Evolutionary conservation across 2,888 invertebrate species (phyloP).

Genomic region (Rapana venosa): DNA sequence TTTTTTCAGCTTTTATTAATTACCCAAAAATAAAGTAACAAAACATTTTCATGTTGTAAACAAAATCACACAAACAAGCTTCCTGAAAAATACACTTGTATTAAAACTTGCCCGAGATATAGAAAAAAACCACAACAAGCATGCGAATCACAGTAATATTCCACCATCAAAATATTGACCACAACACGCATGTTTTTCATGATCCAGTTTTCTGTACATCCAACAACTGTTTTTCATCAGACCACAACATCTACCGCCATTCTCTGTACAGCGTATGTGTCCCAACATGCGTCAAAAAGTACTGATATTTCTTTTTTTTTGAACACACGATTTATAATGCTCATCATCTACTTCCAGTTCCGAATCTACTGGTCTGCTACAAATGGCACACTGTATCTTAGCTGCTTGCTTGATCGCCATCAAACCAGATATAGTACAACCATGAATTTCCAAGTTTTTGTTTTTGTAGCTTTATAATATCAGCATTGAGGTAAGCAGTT

Average conservation of each 20-base stretch:
- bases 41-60: neutral
- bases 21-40: constrained; percentile 18
- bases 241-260: too few relatives aligned
- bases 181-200: constrained; percentile 12
- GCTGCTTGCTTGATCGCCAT: too few relatives aligned
- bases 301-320: too few relatives aligned
- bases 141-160: constrained; percentile 24
- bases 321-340: too few relatives aligned
- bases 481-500: too few relatives aligned
- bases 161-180: neutral
- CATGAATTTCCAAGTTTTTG: too few relatives aligned
- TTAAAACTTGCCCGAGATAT: neutral
- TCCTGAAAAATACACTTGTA: neutral
- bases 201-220: neutral
- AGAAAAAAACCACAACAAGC: constrained; percentile 6
- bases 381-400: too few relatives aligned
- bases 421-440: too few relatives aligned
- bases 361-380: too few relatives aligned
- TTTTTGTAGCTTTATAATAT: too few relatives aligned
- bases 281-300: neutral
- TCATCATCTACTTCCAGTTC: too few relatives aligned
- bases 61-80: neutral
- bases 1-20: neutral
- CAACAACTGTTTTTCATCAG: neutral
- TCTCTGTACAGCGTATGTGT: too few relatives aligned